Conservation (phyloP, 1,140 invertebrate species). For the Bombus turneri region DNA sequence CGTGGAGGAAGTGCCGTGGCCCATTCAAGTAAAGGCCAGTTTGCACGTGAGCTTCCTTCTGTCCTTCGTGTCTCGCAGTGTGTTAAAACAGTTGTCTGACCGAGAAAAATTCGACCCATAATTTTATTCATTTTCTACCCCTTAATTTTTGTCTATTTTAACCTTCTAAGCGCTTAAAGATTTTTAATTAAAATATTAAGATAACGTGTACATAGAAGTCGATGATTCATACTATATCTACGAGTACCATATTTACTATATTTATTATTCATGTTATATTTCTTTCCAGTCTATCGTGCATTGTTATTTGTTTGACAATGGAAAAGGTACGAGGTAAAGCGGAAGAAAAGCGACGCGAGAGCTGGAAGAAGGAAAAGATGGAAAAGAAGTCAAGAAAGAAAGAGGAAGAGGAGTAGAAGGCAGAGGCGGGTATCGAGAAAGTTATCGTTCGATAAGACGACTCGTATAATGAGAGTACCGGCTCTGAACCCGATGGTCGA, state of each 20-base stretch:
- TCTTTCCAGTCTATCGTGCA: not conserved
- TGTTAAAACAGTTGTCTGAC: no score
- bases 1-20: conserved; percentile 57
- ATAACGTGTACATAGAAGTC: no score
- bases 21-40: conserved; percentile 69
- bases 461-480: conserved; percentile 38
- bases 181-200: no score
- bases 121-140: no score
- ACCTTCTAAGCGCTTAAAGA: no score
- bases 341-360: conserved; percentile 1
- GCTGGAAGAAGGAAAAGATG: no score
- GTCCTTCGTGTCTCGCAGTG: not conserved
- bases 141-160: no score
- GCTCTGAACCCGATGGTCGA: no score
- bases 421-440: conserved; percentile 28
- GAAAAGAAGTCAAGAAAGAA: not conserved
- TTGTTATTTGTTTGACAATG: not conserved
- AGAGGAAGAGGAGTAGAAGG: not conserved
- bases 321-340: not conserved
- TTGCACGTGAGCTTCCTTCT: conserved; percentile 55
- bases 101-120: no score
- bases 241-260: no score
- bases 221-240: no score
- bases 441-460: conserved; percentile 46
- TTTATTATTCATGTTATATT: not conserved